Evolutionary conservation across 64 coral and sea anemone genomes (phyloP), one percentile per base, ranked within the genome.

Genomic region (Hydrozoanthus tunicans): DNA sequence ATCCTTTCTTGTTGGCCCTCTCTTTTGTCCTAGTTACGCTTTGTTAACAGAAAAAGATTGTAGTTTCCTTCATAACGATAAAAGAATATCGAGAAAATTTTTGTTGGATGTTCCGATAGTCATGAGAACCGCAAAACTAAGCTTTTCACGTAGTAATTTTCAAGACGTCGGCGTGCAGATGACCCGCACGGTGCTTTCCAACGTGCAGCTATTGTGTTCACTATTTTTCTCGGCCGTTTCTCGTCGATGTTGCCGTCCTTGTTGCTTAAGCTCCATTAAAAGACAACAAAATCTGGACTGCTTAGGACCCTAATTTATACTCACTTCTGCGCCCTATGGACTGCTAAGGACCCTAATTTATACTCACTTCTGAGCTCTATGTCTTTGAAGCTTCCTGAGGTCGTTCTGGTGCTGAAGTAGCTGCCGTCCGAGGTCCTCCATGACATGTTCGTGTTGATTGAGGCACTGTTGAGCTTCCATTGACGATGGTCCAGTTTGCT

Each of bases 291-390:
- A 64, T 5, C 56, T 6, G 53, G 83, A 54, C 83, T 69, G 9
- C 14, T 57, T 26, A 20, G 84, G 54, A 11, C 69, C 84, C 54
- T 73, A 54, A 43, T 51, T 51, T 5, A n/a, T 74, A 88, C 84
- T 88, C 53, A 88, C 84, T 88, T 88, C 70, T 88, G 84, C 23
- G 69, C 84, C 55, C 84, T 88, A 88, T 74, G 69, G 32, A 2
- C 32, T 43, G 32, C 32, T 43, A 43, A 43, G 32, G 54, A 9
- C 69, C 84, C 54, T 73, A 54, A 43, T 51, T 51, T 5, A 23
- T 74, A 88, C 84, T 88, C 53, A 88, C 84, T 88, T 88, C 70
- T 88, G 84, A 56, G 69, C 84, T 20, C 84, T 88, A 88, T 74
- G 69, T 74, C 68, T 88, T 56, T 88, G 84, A 25, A 88, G 84